A percentile compares a stretch with the other conserved stretches of the same genome.
Evolutionary conservation across 2,113 vertebrate genomes (phyloP).

Genomic region (Hemiprocne comata): DNA sequence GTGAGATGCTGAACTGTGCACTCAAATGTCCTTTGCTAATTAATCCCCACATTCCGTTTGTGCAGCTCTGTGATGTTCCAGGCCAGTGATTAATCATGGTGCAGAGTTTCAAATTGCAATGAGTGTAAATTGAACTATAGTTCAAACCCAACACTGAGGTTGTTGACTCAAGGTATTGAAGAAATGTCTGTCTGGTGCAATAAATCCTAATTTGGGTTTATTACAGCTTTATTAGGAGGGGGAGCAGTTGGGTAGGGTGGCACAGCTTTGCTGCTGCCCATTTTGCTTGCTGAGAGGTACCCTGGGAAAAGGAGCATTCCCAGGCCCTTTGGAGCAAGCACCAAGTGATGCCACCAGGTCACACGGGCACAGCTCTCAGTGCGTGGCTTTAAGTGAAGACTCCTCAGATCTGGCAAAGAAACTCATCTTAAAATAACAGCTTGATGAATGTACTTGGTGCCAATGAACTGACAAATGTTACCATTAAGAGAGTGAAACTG

Average conservation of each 20-base stretch:
- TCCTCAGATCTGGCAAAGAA: background rate
- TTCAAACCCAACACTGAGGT: constrained; percentile 17
- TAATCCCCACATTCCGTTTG: background rate
- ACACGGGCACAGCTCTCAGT: too few species aligned
- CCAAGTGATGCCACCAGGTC: fast-evolving
- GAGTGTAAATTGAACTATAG: constrained; percentile 18
- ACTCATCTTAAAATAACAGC: background rate
- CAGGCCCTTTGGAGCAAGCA: fast-evolving
- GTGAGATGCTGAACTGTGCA: background rate
- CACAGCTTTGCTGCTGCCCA: fast-evolving
- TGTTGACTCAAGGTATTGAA: background rate
- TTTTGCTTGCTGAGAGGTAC: background rate
- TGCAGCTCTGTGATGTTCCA: background rate
- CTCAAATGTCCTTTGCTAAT: background rate
- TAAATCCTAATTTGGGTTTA: background rate
- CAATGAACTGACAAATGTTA: constrained; percentile 1
- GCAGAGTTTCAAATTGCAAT: background rate
- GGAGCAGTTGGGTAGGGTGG: too few species aligned
- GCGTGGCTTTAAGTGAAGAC: fast-evolving
- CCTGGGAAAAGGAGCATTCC: fast-evolving
- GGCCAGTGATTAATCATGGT: background rate
- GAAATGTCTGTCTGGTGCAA: background rate
- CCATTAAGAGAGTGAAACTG: background rate
- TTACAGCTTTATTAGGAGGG: background rate
- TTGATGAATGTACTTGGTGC: background rate